Evolutionary conservation across 2,888 invertebrate species (phyloP), one percentile per base, ranked within the genome.

Genomic region (Xanthorhoe spadicearia): DNA sequence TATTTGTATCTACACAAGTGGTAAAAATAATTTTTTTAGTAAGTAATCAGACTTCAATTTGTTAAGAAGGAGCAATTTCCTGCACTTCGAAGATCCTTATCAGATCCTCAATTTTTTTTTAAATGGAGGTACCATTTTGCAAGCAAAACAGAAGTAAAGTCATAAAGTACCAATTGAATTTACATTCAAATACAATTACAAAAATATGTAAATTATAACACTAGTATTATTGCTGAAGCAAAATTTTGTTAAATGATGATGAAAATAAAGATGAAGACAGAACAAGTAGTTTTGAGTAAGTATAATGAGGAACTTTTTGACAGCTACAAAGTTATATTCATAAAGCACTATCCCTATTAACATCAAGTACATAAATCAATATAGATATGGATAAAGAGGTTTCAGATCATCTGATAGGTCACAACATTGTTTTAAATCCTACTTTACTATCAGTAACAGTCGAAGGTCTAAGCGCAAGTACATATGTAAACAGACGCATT

Each of bases 381-480:
- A 46, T 6, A 48, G 48, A 48, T 48, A 15, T 48, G 48, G 17
- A 15, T 48, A 15, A 15, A 48, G 48, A 48, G 48, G 59, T n/a
- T 28, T 7, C 15, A 9, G 15, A 49, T 35, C 50, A 59, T 51
- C 35, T 59, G 50, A 17, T 17, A 17, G 54, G 17, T 23, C 49
- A 19, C 54, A 55, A 55, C 15, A 43, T 17, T 55, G 43, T 32
- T 32, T 60, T 48, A 43, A 53, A 67, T 35, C 50, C 58, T 51
- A 23, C 35, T 49, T 28, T 17, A 49, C 58, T 65, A 69, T 60
- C 35, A 63, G 53, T 51, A n/a, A 58, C 48, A 59, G 28, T 10
- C 35, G 71, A 71, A 71, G 66, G 66, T 61, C 62, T 64, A 18
- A 9, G 15, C 55, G 58, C 56, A 61, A 71, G 71, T 57, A 69